Base-by-base conservation (phyloP, 2,888 invertebrate genomes). In the Automeris io region DNA sequence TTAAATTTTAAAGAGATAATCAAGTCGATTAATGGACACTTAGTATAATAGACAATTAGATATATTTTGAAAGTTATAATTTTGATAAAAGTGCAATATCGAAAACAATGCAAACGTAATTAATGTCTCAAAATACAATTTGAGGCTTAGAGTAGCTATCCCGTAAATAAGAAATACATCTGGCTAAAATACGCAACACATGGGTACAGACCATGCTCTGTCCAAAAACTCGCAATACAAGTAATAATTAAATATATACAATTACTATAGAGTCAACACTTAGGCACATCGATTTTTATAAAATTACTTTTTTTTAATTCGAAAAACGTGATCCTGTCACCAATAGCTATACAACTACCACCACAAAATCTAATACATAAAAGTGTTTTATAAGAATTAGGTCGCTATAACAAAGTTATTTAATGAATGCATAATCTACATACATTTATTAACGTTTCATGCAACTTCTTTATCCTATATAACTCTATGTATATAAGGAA, bases 201-300 rank as follows among this genome's bases (percentile, higher is more conserved):
- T 18, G 34, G 34, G 34, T 9, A 34, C 34, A 34, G 47, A 51
- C 56, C 54, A 42, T 51, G 43, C 47, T 43, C 52, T 49, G 57
- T 61, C 55, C 58, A 51, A 63, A 65, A 58, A 69, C 67, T 61
- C 61, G 57, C 57, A 61, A 64, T 70, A 69, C 59, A 63, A 67
- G 55, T 51, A 45, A 57, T 67, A 70, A 64, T 65, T 63, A 66
- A 65, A 65, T 63, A 74, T 64, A 48, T 69, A 71, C 74, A 62
- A 51, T 75, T 79, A 80, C 68, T 67, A 65, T 79, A 83, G 70
- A 83, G 61, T 59, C 71, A 82, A 87, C 87, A 87, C 85, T 85
- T 87, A 87, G 87, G 87, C 87, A 87, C 87, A 87, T 87, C 87
- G 80, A 87, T 87, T 87, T 74, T 87, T 87, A 83, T 85, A 81